phyloP scores from a whole-genome alignment of 2,797 vertebrate genomes.

The Hoplostethus atlanticus region DNA sequence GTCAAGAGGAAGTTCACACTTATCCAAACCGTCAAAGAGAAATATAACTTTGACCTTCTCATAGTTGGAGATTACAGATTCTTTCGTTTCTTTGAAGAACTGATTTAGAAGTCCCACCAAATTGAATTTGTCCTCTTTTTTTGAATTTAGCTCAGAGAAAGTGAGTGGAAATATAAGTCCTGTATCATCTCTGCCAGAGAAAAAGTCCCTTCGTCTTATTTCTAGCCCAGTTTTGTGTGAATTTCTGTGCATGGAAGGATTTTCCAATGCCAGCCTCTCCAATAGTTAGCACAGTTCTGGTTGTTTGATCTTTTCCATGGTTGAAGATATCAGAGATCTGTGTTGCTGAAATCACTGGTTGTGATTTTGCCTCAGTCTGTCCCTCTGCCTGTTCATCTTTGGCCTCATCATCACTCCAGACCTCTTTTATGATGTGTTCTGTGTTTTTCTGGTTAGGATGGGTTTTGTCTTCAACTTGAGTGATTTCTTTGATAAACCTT shows the following conservation, averaged over 20 bases:
- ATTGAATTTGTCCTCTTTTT: background rate
- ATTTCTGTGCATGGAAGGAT: no score
- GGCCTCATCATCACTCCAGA: rapidly evolving
- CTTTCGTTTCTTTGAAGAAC: conserved; percentile 11
- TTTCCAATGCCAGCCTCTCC: no score
- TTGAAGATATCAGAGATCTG: no score
- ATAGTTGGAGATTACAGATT: conserved; percentile 5
- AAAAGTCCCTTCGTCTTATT: no score
- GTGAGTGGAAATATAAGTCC: conserved; percentile 33
- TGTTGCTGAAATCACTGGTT: no score
- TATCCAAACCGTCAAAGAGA: no score
- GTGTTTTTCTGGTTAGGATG: conserved; percentile 41
- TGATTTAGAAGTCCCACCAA: conserved; percentile 42
- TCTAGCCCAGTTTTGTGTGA: no score
- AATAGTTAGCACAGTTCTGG: no score
- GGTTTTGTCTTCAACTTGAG: rapidly evolving
- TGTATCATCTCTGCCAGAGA: no score
- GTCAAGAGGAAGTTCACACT: no score
- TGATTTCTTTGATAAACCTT: rapidly evolving
- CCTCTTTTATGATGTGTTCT: conserved; percentile 49
- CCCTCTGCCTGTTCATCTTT: background rate
- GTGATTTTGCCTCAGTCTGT: rapidly evolving
- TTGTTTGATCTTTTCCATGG: no score
- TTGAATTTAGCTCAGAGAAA: background rate
- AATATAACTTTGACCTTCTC: no score